Evolutionary conservation across 2,888 invertebrate species (phyloP).

Genomic region (Noctua pronuba): DNA sequence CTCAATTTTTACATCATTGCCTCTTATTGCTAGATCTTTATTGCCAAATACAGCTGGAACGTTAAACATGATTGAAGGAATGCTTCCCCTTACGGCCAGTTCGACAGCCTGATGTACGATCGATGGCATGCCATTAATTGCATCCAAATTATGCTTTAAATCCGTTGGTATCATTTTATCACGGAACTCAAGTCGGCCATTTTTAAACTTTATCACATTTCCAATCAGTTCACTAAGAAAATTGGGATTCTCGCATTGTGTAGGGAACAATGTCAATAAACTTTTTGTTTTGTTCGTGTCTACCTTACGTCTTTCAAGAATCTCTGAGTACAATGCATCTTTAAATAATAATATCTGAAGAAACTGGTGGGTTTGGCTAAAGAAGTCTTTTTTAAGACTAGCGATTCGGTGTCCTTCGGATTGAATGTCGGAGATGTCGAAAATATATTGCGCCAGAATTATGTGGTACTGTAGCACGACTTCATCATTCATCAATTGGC

Average conservation of each 20-base stretch:
- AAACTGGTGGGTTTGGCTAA: conserved; percentile 5
- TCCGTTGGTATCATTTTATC: conserved; percentile 12
- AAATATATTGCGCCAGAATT: conserved; percentile 15
- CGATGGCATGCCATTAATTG: background rate
- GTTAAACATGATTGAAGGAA: background rate
- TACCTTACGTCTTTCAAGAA: conserved; percentile 3
- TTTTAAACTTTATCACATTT: background rate
- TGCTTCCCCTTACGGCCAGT: conserved; percentile 1
- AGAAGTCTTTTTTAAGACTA: conserved; percentile 7
- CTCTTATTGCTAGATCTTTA: conserved; percentile 26
- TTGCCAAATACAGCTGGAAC: conserved; percentile 23
- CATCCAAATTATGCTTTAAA: background rate
- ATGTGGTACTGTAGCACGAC: conserved; percentile 10
- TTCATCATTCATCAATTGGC: conserved; percentile 25
- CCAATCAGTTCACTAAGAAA: conserved; percentile 20
- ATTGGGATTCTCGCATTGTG: background rate
- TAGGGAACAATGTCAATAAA: conserved; percentile 2
- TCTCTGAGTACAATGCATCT: conserved; percentile 9
- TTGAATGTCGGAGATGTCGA: conserved; percentile 16
- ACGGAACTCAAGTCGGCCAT: conserved; percentile 18
- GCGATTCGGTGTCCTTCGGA: conserved; percentile 17
- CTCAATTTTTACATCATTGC: conserved; percentile 8
- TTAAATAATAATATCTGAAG: conserved; percentile 20
- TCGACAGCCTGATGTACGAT: conserved; percentile 12
- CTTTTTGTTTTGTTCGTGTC: background rate